Base-by-base conservation (phyloP, 1,140 invertebrate genomes). In the Steinernema feltiae region DNA sequence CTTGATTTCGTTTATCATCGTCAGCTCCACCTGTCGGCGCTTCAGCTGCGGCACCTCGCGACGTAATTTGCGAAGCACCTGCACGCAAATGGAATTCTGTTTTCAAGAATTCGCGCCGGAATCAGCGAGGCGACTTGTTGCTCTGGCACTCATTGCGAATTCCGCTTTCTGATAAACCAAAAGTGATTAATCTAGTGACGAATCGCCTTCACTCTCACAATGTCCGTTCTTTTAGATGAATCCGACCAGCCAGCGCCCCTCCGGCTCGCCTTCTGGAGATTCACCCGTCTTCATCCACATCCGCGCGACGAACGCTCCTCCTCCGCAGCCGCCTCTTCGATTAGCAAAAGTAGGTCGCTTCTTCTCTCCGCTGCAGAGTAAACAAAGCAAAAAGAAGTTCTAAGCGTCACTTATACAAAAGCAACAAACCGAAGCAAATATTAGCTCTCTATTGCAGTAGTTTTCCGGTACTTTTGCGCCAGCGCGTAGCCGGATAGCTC, bases 301-400 rank as follows among this genome's bases (percentile, higher is more conserved):
- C 53, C 53, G 24, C 53, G 53, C 53, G 24, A 63, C 53, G 53
- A 63, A 7, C 53, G 15, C 24, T n/a, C 24, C 24, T 7, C n/a
- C 41, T 7, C 41, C 41, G 41, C 41, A 7, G 53, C 53, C 15
- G 53, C 24, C 53, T 63, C 53, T 27, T 63, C 53, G 53, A n/a
- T 63, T 27, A 63, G 53, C 24, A 63, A 63, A 63, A 63, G 53
- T 63, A 63, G 53, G 53, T 63, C 24, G 7, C 41, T n/a, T 63
- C 24, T 27, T 63, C 12, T 63, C 7, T 15, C 7, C 24, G 24
- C 53, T 15, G 53, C 24, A 63, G 53, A 27, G 7, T 21, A 21
- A 21, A 63, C 7, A 7, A 7, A 41, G 35, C 7, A 41, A 18
- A 18, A 41, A 41, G 7, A 7, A 41, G 7, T 7, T 7, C n/a